These are phyloP conservation scores for Chinchilla lanigera DNA, from an alignment of 2,113 vertebrate species.

Conservation along the genomic window DNA sequence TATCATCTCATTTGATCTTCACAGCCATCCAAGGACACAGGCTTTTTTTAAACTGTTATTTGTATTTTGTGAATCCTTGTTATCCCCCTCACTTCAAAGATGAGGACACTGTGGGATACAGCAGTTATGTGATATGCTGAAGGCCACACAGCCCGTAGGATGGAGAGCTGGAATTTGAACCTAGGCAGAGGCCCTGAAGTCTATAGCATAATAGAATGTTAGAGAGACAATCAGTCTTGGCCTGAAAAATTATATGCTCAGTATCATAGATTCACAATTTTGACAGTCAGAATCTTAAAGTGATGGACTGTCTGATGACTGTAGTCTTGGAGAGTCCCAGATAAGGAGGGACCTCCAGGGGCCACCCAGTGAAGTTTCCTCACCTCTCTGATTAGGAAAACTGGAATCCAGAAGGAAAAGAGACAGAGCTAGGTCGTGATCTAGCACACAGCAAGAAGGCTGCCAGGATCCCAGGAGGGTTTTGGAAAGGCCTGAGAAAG, in stretches of 20 bases:
- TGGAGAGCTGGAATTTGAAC: neutral
- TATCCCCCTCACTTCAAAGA: neutral
- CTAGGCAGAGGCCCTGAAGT: neutral
- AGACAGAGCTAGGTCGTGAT: neutral
- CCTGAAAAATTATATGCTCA: neutral
- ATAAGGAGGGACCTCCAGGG: neutral
- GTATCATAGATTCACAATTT: neutral
- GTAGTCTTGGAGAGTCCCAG: neutral
- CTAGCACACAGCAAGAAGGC: neutral
- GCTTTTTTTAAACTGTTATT: neutral
- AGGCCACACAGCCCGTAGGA: neutral
- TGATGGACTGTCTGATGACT: neutral
- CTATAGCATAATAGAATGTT: neutral
- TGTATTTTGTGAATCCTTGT: neutral
- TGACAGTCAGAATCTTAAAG: neutral
- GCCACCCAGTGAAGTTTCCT: neutral
- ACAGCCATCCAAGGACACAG: neutral
- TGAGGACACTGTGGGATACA: neutral
- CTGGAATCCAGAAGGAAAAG: neutral
- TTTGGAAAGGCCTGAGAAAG: slow-evolving; percentile 55
- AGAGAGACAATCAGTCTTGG: neutral
- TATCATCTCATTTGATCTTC: neutral
- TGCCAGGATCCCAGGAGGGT: neutral
- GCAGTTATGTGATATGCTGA: neutral
- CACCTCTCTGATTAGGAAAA: neutral